Base-by-base conservation (phyloP, 64 coral and sea anemone species). In the Montipora capricornis region DNA sequence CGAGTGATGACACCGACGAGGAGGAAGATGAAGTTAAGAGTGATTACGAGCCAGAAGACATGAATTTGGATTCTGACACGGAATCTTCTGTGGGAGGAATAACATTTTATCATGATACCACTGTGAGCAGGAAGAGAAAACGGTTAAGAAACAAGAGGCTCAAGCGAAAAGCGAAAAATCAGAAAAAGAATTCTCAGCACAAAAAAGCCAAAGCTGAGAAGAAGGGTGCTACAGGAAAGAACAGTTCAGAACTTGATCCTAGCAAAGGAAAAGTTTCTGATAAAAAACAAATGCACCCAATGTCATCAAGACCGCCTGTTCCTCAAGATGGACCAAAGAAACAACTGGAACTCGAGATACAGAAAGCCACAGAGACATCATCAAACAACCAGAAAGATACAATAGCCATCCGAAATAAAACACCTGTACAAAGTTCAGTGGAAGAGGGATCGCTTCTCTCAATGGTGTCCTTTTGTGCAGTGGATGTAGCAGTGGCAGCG, bases 401-500 rank as follows among this genome's bases (percentile, higher is more conserved):
- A 51, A 17, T 11, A 49, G 10, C 46, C 4, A 12, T 11, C 9
- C n/a, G 12, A 29, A 82, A 82, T 53, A 82, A 61, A 37, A 52
- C 53, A 52, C 22, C 80, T 15, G 26, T 8, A 11, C 62, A 71
- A 17, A 51, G 12, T 49, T 6, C 44, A 49, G 44, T 6, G 37
- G 82, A 86, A 52, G 45, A 49, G 7, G 89, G 77, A 49, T 88
- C 88, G 6, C 83, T 98, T 44, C 74, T 98, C 20, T 93, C 92
- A 44, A 80, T 89, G 5, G 83, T 98, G 10, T 88, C 87, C 5
- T 78, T 47, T 77, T 87, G 52, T 77, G 78, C 91, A 19, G 81
- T 98, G 50, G 97, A 98, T 92, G 75, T 96, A 12, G 94, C 97
- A 69, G 79, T 98, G 9, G 97, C 97, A 47, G 94, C 95, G 22